Conservation (phyloP, 2,113 vertebrate genomes). For the Boulengeromyrus knoepffleri region DNA sequence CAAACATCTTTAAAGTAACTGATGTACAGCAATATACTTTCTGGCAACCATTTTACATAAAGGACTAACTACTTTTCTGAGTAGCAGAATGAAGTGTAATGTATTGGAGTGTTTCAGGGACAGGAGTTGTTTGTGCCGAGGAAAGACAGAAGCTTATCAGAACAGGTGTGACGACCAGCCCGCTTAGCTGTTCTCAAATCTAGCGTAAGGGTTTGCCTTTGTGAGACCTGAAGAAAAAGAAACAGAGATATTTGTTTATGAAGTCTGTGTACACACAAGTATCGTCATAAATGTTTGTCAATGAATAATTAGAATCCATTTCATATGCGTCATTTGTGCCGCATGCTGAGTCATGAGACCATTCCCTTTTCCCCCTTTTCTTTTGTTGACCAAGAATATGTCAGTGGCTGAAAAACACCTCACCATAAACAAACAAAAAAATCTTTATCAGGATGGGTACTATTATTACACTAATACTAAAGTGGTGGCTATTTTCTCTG, state of each 20-base stretch:
- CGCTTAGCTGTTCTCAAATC: conserved; percentile 34
- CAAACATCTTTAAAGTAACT: not conserved
- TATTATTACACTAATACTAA: not conserved
- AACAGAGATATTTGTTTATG: conserved; percentile 1
- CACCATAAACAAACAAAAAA: not conserved
- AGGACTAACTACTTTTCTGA: not conserved
- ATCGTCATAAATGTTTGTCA: not conserved
- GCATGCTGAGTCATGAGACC: not conserved
- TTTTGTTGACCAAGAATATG: not conserved
- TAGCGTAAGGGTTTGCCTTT: conserved; percentile 56
- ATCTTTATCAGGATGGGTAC: not conserved
- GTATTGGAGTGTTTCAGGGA: not conserved
- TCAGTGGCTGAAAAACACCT: not conserved
- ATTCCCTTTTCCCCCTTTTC: not conserved
- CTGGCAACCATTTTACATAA: not conserved
- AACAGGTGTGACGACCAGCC: too few relatives aligned
- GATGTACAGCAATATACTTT: not conserved
- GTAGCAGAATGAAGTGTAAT: not conserved
- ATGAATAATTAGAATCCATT: not conserved
- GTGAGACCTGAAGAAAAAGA: conserved; percentile 51
- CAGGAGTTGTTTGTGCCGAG: not conserved
- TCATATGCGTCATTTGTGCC: not conserved
- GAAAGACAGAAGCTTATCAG: not conserved
- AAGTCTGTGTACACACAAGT: not conserved
- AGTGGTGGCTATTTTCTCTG: not conserved